phyloP scores from a whole-genome alignment of 1,140 invertebrate species.

The Drosophila carrolli region DNA sequence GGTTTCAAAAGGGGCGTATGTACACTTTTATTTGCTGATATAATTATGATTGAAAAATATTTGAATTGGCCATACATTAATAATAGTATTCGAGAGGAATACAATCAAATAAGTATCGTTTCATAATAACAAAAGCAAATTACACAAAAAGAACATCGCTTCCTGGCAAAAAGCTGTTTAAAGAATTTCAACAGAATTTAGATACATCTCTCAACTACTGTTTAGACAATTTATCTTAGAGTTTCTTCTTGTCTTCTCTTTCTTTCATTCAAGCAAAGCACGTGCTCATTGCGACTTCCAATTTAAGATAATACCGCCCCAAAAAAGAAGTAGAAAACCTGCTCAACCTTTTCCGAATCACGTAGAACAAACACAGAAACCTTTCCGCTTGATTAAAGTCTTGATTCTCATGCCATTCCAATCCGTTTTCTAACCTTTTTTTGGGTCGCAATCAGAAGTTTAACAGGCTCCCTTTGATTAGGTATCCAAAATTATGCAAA shows the following conservation, averaged over 20 bases:
- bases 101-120: background rate
- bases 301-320: slow-evolving; percentile 31
- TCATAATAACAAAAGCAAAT: background rate
- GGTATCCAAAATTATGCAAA: slow-evolving; percentile 29
- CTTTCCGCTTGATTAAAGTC: slow-evolving; percentile 47
- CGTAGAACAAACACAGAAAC: slow-evolving; percentile 46
- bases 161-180: background rate
- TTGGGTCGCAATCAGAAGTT: slow-evolving; percentile 33
- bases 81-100: background rate
- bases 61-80: slow-evolving; percentile 1
- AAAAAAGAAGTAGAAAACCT: slow-evolving; percentile 12
- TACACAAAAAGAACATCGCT: background rate
- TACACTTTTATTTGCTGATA: slow-evolving; percentile 6
- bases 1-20: slow-evolving; percentile 6
- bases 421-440: slow-evolving; percentile 15
- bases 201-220: slow-evolving; percentile 10
- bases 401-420: slow-evolving; percentile 1
- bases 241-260: background rate
- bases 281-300: slow-evolving; percentile 26
- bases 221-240: slow-evolving; percentile 29
- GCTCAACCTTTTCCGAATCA: slow-evolving; percentile 41
- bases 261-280: slow-evolving; percentile 4
- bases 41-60: slow-evolving; percentile 15
- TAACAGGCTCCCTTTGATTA: slow-evolving; percentile 19
- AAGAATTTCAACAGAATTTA: background rate